Evolutionary conservation across 2,113 vertebrate genomes (phyloP).

Genomic region (Chamaea fasciata): DNA sequence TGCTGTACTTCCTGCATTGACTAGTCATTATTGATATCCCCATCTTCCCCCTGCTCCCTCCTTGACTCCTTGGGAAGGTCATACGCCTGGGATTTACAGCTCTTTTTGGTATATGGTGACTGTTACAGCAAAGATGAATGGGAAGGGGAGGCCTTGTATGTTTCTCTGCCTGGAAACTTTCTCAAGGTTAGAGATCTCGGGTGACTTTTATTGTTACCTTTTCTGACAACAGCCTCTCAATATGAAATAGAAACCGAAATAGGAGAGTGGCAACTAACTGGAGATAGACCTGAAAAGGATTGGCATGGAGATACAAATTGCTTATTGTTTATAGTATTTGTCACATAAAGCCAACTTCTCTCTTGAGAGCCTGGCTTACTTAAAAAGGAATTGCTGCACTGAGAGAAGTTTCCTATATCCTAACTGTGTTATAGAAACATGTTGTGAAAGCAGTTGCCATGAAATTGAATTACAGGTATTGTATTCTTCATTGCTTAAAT

Average conservation of each 20-base stretch:
- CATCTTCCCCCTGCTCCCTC: not conserved
- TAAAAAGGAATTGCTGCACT: constrained; percentile 20
- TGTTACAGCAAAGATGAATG: constrained; percentile 22
- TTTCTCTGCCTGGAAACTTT: not conserved
- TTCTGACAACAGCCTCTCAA: not conserved
- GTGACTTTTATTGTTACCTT: constrained; percentile 36
- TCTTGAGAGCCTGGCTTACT: constrained; percentile 18
- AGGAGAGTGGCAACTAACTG: not conserved
- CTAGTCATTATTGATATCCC: not conserved
- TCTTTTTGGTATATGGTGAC: not conserved
- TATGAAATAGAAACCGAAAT: constrained; percentile 14
- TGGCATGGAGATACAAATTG: constrained; percentile 2
- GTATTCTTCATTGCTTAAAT: constrained; percentile 68
- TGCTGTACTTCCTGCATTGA: not conserved
- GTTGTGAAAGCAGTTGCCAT: constrained; percentile 74
- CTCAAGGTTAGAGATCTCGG: not conserved
- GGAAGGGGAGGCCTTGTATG: not conserved
- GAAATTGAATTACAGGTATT: constrained; percentile 80
- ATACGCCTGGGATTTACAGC: not conserved
- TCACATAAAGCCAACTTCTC: constrained; percentile 26
- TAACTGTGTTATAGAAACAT: constrained; percentile 43
- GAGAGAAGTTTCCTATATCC: constrained; percentile 49
- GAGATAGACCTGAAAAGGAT: not conserved
- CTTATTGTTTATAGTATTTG: constrained; percentile 26
- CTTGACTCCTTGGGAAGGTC: constrained; percentile 36